Base-by-base conservation (phyloP, 1,140 invertebrate genomes). In the Drosophila sp. region DNA sequence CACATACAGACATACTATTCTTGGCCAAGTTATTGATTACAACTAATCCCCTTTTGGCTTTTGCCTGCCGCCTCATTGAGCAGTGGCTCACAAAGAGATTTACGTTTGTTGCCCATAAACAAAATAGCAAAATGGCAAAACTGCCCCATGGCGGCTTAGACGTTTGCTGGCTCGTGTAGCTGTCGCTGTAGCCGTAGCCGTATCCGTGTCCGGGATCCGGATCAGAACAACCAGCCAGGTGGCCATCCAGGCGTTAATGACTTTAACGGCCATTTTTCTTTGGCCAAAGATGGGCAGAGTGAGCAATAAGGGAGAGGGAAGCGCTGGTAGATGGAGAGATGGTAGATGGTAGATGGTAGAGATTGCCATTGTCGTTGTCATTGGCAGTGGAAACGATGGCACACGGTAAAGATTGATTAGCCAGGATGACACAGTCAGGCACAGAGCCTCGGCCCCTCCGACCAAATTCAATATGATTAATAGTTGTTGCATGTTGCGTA, bases 41-140 rank as follows among this genome's bases (percentile, higher is more conserved):
- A 87, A 89, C 83, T 87, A 87, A 87, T 87, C 83, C 83, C 79
- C 84, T 78, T 76, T 89, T 83, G 83, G 79, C 82, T 86, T 86
- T 78, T 78, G 66, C 82, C 82, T 87, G 78, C 82, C 82, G 78
- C 71, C 81, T 86, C 80, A 84, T 84, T 80, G 80, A 84, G 71
- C 82, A 76, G 67, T 65, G 48, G 64, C 69, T 38, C 38, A 40
- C 36, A 56, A 14, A 81, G 66, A 75, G 82, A 86, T 86, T 86
- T 86, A 70, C 81, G 46, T 50, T 50, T 57, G 69, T 16, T 40
- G 77, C 43, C 71, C 78, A 87, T 87, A 87, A 87, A 79, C 82
- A 87, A 87, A 87, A 82, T 89, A 87, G 78, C 79, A 70, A 78
- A 81, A 74, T 81, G 78, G 72, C 76, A 76, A 53, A 53, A 80